Conservation (phyloP, 2,797 vertebrate genomes). For the Ctenosaura bakeri region DNA sequence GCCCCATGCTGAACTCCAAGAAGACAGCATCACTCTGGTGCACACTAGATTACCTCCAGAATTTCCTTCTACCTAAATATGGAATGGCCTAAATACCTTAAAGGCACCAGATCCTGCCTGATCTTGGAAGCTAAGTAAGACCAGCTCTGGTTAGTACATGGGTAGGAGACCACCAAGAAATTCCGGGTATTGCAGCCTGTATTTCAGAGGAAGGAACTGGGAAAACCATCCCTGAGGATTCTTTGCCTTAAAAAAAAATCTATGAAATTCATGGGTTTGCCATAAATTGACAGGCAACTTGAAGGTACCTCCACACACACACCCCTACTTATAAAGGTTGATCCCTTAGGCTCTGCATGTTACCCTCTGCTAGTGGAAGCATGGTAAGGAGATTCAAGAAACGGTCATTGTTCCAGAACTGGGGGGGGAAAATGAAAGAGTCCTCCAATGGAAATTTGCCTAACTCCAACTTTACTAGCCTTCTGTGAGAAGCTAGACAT, state of each 20-base stretch:
- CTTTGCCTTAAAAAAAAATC: no score
- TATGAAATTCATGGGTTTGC: no score
- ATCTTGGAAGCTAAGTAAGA: no score
- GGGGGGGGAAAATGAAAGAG: not conserved
- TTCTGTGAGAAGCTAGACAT: not conserved
- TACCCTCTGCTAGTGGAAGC: not conserved
- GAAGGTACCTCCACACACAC: not conserved
- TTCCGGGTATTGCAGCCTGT: no score
- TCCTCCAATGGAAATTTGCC: not conserved
- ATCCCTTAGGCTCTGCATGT: not conserved
- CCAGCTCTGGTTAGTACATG: no score
- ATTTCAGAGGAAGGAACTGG: no score
- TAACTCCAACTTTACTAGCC: not conserved
- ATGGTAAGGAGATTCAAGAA: not conserved
- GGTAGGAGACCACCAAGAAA: no score
- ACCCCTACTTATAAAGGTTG: not conserved
- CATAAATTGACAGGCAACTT: no score
- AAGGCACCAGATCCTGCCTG: no score
- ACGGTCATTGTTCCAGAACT: no score
- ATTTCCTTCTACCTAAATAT: not conserved
- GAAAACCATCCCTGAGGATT: no score
- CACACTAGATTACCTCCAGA: not conserved
- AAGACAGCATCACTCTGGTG: not conserved
- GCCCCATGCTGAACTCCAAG: constrained; percentile 14
- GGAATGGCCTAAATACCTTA: no score